Conservation (phyloP, 2,888 invertebrate genomes). For the Hoplodrina blanda region DNA sequence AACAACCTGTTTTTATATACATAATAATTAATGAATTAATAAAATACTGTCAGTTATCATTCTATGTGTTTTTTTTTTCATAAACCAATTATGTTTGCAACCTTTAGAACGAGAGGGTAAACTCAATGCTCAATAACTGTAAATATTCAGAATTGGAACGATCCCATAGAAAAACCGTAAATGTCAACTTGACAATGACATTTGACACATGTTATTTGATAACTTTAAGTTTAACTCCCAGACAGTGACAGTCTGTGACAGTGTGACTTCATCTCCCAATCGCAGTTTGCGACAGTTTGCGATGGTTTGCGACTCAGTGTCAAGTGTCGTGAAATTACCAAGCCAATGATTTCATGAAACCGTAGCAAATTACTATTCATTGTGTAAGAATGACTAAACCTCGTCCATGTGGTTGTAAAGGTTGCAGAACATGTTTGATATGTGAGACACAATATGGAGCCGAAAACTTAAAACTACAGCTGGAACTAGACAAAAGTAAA, state of each 20-base stretch:
- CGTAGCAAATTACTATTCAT: conserved; percentile 1
- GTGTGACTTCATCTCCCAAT: background rate
- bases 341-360: conserved; percentile 18
- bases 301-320: too few species aligned
- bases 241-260: too few species aligned
- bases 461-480: conserved; percentile 76
- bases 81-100: too few species aligned
- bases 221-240: too few species aligned
- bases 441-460: conserved; percentile 93
- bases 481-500: conserved; percentile 87
- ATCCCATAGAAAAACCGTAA: background rate
- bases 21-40: conserved; percentile 60
- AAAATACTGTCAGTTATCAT: conserved; percentile 49
- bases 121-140: conserved; percentile 6
- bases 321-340: background rate
- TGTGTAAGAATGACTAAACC: conserved; percentile 90
- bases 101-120: too few species aligned
- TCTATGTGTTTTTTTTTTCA: conserved; percentile 32
- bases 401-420: conserved; percentile 97
- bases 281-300: background rate
- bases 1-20: conserved; percentile 55
- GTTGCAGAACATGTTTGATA: conserved; percentile 96
- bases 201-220: too few species aligned
- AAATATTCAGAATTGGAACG: conserved; percentile 5
- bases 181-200: conserved; percentile 28